Conservation (phyloP, 1,140 invertebrate species). For the Micrasema minimum region DNA sequence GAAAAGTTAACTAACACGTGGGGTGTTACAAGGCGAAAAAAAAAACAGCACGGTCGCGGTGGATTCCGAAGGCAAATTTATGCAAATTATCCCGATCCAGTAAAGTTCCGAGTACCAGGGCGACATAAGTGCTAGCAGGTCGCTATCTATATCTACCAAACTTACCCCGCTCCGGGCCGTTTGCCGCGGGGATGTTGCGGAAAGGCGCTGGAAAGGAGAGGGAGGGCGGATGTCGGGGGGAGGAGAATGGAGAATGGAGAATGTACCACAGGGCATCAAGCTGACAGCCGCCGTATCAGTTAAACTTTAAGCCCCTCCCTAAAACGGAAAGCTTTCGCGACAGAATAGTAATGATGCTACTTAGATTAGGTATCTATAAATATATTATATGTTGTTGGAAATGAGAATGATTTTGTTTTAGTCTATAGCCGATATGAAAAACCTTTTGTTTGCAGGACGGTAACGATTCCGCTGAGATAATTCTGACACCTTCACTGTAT, state of each 20-base stretch:
- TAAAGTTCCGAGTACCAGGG: slow-evolving; percentile 13
- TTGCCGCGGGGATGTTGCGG: slow-evolving; percentile 10
- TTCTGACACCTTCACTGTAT: slow-evolving; percentile 7
- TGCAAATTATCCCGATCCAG: slow-evolving; percentile 15
- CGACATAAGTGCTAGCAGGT: slow-evolving; percentile 10
- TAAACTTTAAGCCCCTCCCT: not conserved
- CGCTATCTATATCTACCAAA: not conserved
- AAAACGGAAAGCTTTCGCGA: not conserved
- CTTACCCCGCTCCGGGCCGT: slow-evolving; percentile 8
- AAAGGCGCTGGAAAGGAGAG: not conserved
- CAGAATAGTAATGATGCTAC: not conserved
- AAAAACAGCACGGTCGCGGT: too few species aligned
- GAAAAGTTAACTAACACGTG: too few species aligned
- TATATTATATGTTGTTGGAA: not conserved
- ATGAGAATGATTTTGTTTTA: not conserved
- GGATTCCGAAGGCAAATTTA: not conserved
- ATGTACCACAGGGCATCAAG: slow-evolving; percentile 2
- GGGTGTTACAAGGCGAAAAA: too few species aligned
- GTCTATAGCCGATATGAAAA: too few species aligned
- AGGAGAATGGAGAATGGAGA: not conserved
- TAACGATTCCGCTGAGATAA: slow-evolving; percentile 3
- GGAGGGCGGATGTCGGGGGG: not conserved
- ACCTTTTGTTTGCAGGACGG: not conserved
- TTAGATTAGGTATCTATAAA: too few species aligned
- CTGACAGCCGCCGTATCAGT: slow-evolving; percentile 20